Evolutionary conservation across 2,888 invertebrate species (phyloP).

Genomic region (Protonemura montana): DNA sequence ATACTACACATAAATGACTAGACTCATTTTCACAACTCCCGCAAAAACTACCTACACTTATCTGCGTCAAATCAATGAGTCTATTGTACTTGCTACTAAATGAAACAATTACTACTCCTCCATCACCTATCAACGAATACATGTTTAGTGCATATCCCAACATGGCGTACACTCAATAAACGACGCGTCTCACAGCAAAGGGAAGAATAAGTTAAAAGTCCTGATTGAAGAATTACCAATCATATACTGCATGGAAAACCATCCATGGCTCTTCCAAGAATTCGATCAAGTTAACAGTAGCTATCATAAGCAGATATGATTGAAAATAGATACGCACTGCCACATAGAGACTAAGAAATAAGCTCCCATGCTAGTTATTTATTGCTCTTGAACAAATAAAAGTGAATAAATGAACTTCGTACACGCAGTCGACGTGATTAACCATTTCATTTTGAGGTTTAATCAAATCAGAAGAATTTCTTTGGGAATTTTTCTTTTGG

Average conservation of each 20-base stretch:
- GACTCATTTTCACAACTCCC: conserved; percentile 40
- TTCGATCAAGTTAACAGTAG: background rate
- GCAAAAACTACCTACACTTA: conserved; percentile 37
- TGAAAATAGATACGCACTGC: background rate
- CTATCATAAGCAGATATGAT: background rate
- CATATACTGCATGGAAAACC: background rate
- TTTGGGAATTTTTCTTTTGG: no score
- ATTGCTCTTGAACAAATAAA: no score
- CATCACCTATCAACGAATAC: background rate
- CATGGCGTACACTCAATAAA: background rate
- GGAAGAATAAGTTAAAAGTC: background rate
- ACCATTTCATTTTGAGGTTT: no score
- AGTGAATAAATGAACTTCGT: no score
- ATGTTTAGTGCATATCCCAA: background rate
- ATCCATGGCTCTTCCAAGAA: background rate
- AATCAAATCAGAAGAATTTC: no score
- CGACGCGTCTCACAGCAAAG: background rate
- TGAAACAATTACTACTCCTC: conserved; percentile 40
- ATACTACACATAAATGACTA: conserved; percentile 42
- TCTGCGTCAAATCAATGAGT: conserved; percentile 42
- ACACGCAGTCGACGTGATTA: no score
- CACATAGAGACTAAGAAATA: no score
- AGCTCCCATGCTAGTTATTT: no score
- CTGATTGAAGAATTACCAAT: background rate
- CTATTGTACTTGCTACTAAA: conserved; percentile 41